phyloP scores from a whole-genome alignment of 2,797 vertebrate species.

The Xerus rutilus region DNA sequence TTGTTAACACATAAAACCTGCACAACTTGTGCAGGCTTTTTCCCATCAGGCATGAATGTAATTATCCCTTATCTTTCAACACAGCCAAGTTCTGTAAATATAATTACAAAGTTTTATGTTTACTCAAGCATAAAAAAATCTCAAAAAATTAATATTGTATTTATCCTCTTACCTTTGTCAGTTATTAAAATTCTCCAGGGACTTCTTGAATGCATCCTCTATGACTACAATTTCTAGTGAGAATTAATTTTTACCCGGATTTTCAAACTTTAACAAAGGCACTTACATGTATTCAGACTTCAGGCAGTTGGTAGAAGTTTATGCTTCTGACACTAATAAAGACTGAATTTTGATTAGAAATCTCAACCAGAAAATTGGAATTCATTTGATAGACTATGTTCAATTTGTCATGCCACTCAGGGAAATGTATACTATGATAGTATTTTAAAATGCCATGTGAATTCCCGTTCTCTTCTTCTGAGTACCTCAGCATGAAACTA shows the following conservation, averaged over 20 bases:
- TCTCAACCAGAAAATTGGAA: background rate
- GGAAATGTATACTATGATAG: background rate
- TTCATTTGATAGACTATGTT: background rate
- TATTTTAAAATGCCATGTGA: background rate
- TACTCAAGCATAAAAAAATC: constrained; percentile 85
- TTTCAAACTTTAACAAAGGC: constrained; percentile 69
- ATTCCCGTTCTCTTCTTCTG: background rate
- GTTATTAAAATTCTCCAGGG: constrained; percentile 84
- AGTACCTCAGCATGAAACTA: background rate
- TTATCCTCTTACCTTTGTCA: constrained; percentile 85
- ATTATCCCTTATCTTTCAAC: constrained; percentile 90
- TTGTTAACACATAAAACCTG: constrained; percentile 85
- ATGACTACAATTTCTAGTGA: constrained; percentile 67
- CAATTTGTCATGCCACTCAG: background rate
- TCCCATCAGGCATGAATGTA: constrained; percentile 85
- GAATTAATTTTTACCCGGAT: constrained; percentile 65
- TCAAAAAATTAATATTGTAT: constrained; percentile 87
- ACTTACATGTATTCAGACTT: constrained; percentile 30
- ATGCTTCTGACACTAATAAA: constrained; percentile 56
- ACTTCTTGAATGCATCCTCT: constrained; percentile 73
- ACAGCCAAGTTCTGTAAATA: constrained; percentile 88
- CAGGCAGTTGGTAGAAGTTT: constrained; percentile 3
- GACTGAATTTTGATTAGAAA: constrained; percentile 47
- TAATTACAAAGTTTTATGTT: constrained; percentile 88
- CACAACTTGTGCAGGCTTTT: constrained; percentile 79